Evolutionary conservation across 2,113 vertebrate species (phyloP), one percentile per base, ranked within the genome.

Genomic region (Bostrychus sinensis): DNA sequence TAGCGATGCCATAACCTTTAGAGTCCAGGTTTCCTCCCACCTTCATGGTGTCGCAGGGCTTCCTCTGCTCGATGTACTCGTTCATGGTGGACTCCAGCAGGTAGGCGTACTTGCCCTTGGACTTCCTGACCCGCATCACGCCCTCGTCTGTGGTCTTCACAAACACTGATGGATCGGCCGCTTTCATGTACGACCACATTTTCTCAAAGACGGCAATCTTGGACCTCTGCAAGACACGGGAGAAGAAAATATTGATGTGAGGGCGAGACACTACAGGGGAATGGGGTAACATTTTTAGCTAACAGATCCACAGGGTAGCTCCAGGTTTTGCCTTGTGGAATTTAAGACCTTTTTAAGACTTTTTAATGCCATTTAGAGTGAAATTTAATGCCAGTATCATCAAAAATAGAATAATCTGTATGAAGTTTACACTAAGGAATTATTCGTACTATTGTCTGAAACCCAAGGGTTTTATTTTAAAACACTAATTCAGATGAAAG

Each of bases 151-250:
- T 99, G 2, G 97, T 99, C 90, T 95, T 95, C 82, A 98, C 97
- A 77, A 99, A 99, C 90, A 98, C 97, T 0, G 95, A 96, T 19
- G 97, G 97, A 66, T 99, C 96, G 0, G 97, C 96, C 7, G 96
- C 95, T 86, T 98, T 98, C 97, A 99, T 99, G 86, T 99, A 99
- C 0, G 97, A 98, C 97, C 97, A 99, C 96, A 99, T 99, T 91
- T 99, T 99, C 92, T 99, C 97, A 89, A 99, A 99, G 70, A 99
- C 97, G 0, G 97, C 97, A 4, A 99, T 98, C 92, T 99, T 99
- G 30, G 97, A 99, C 83, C 97, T 92, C 91, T 92, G 86, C 22
- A 14, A 32, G 30, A 0, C 61, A 58, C 45, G 43, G 54, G 45
- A 17, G 57, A 23, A 25, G 12, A 8, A 25, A 71, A 38, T 32